A percentile compares a stretch with the other conserved stretches of the same genome.
Evolutionary conservation across 2,888 invertebrate species (phyloP).

Genomic region (Thyatira batis): DNA sequence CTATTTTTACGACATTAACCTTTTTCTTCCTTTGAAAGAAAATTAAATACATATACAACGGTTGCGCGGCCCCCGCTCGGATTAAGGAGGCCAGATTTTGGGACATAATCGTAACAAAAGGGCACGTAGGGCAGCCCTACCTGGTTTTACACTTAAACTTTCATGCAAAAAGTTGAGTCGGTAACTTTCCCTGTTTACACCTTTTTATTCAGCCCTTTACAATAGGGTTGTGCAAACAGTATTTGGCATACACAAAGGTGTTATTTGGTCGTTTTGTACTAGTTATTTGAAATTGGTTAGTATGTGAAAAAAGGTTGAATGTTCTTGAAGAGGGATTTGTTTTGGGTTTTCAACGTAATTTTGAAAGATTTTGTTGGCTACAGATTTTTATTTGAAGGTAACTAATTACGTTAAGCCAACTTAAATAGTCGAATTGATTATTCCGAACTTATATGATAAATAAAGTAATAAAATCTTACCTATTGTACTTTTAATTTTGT

Average conservation of each 20-base stretch:
- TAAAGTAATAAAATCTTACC: too few relatives aligned
- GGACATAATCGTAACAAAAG: background rate
- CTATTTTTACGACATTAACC: background rate
- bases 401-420: too few relatives aligned
- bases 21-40: background rate
- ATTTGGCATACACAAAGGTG: background rate
- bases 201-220: background rate
- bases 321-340: too few relatives aligned
- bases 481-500: too few relatives aligned
- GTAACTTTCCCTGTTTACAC: background rate
- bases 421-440: too few relatives aligned
- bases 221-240: background rate
- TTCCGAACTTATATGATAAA: too few relatives aligned
- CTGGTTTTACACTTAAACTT: conserved; percentile 1
- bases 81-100: background rate
- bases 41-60: background rate
- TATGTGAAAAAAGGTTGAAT: background rate
- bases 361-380: too few relatives aligned
- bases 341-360: too few relatives aligned
- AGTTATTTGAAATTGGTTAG: background rate
- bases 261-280: background rate
- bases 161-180: background rate
- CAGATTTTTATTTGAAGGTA: too few relatives aligned
- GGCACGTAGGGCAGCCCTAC: background rate
- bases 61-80: too few relatives aligned